A percentile compares a stretch with the other conserved stretches of the same genome.
Conservation (phyloP, 1,140 invertebrate species). For the Philotrypesis tridentata region DNA sequence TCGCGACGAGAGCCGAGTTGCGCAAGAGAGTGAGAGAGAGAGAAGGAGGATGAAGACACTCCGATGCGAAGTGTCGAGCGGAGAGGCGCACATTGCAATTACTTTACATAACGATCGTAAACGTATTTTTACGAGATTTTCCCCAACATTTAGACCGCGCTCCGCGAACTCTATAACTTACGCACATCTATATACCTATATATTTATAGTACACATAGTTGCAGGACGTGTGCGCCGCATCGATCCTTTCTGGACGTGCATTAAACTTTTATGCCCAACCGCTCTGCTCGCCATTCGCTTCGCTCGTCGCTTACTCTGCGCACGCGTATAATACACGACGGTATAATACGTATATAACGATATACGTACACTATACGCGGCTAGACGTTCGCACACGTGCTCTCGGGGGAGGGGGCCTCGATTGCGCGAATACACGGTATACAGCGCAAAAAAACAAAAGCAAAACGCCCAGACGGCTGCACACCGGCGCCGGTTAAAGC, state of each 20-base stretch:
- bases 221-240: not conserved
- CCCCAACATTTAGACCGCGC: slow-evolving; percentile 4
- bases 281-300: not conserved
- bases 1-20: not conserved
- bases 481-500: not conserved
- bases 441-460: too few species aligned
- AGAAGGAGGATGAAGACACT: not conserved
- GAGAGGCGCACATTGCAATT: not conserved
- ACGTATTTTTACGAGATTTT: slow-evolving; percentile 13
- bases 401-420: too few species aligned
- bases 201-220: too few species aligned
- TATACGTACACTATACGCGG: too few species aligned
- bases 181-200: too few species aligned
- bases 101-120: slow-evolving; percentile 2
- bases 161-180: not conserved
- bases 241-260: not conserved
- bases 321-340: not conserved
- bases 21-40: too few species aligned
- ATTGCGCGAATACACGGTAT: too few species aligned
- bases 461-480: too few species aligned
- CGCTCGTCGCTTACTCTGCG: not conserved
- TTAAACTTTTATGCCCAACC: slow-evolving; percentile 3
- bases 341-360: too few species aligned
- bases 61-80: not conserved
- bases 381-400: too few species aligned